Base-by-base conservation (phyloP, 2,888 invertebrate species). In the Dichetophora obliterata region DNA sequence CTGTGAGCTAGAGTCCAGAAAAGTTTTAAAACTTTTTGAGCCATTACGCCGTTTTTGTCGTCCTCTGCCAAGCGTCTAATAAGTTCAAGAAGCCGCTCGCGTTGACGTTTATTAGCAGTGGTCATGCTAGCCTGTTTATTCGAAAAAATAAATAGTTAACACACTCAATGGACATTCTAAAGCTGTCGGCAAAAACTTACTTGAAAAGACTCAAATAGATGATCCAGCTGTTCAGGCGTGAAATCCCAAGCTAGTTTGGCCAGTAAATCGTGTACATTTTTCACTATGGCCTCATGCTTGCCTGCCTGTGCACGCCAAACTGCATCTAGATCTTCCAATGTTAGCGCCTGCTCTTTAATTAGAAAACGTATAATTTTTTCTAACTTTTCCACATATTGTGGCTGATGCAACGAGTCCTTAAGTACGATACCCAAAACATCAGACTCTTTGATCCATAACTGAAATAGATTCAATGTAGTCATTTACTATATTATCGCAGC, bases 211-310 rank as follows among this genome's bases (percentile, higher is more conserved):
- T 97, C 97, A 90, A 99, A 98, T 48, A 99, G 91, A 90, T 98
- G 98, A 88, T 98, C 98, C 70, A 99, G 91, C 88, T 99, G 98
- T 88, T 98, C 98, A 1, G 98, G 97, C 80, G 96, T 96, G 89
- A 99, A 98, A 89, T 98, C 98, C 98, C 98, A 98, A 0, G 99
- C 98, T 72, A 99, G 91, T 90, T 98, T 98, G 11, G 98, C 98
- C 77, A 99, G 90, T 81, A 99, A 90, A 88, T 98, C 98, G 87
- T 99, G 98, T 59, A 99, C 95, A 88, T 99, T 99, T 90, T 97
- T 98, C 9, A 98, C 98, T 83, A 99, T 99, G 9, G 98, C 98
- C 89, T 98, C 98, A 89, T 98, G 98, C 90, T 98, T 98, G 19
- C 98, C 98, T 78, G 95, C 95, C 90, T 98, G 98, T 4, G 98